Conservation (phyloP, 2,797 vertebrate species). For the Silurus lanzhouensis region DNA sequence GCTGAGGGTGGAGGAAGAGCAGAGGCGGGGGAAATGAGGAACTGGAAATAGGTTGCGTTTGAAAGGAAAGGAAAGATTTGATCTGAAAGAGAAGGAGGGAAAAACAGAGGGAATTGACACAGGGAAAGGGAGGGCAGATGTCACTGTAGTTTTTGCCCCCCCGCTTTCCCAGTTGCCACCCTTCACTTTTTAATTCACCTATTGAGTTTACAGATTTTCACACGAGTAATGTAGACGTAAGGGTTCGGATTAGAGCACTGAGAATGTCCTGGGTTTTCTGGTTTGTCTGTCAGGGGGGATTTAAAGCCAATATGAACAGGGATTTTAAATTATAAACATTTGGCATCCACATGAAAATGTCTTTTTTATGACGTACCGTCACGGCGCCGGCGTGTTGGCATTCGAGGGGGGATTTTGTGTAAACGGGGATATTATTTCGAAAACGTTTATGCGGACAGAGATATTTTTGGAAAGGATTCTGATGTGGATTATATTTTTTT, state of each 20-base stretch:
- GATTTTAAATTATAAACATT: background rate
- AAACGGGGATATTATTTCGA: background rate
- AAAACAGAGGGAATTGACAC: constrained; percentile 27
- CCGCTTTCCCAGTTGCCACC: too few relatives aligned
- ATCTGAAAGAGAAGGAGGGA: background rate
- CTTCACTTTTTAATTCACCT: background rate
- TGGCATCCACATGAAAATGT: background rate
- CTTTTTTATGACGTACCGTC: background rate
- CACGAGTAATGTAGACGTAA: background rate
- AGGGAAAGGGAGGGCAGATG: background rate
- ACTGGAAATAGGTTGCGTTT: background rate
- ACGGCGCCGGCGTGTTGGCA: too few relatives aligned
- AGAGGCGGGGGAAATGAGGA: constrained; percentile 14
- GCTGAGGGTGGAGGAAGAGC: background rate
- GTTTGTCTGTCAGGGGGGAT: background rate
- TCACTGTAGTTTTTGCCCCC: background rate
- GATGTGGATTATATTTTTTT: too few relatives aligned
- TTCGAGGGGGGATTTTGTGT: too few relatives aligned
- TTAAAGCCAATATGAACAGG: background rate
- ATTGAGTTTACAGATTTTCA: too few relatives aligned
- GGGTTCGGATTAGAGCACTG: background rate
- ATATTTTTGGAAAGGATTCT: background rate
- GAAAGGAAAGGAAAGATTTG: background rate
- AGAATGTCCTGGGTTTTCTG: background rate
- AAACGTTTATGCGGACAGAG: background rate